Percentiles rank a stretch among this genome's conserved stretches.
Evolutionary conservation across 2,888 invertebrate species (phyloP).

Genomic region (Phalera bucephala): DNA sequence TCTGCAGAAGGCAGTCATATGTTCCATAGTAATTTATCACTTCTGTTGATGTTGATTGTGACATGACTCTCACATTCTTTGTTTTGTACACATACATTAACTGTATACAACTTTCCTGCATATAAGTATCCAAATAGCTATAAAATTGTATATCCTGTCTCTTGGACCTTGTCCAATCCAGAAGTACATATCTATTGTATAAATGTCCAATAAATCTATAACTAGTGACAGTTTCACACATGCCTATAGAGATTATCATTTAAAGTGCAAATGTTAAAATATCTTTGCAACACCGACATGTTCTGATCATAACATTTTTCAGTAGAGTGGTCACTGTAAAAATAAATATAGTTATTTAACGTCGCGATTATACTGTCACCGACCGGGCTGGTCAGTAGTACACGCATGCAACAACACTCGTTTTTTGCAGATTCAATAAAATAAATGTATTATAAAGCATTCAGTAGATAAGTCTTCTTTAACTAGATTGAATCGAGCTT

Average conservation of each 20-base stretch:
- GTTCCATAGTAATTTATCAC: too few relatives aligned
- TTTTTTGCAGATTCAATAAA: slow-evolving; percentile 1
- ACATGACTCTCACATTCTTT: too few relatives aligned
- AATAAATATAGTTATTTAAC: slow-evolving; percentile 79
- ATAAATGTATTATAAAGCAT: too few relatives aligned
- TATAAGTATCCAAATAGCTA: neutral
- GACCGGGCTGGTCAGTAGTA: slow-evolving; percentile 37
- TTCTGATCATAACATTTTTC: slow-evolving; percentile 76
- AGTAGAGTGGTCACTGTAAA: slow-evolving; percentile 81
- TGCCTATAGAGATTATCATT: slow-evolving; percentile 70
- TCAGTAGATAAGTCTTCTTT: too few relatives aligned
- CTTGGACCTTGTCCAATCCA: slow-evolving; percentile 14
- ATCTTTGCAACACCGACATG: slow-evolving; percentile 76
- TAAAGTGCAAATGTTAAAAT: slow-evolving; percentile 75
- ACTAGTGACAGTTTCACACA: slow-evolving; percentile 54
- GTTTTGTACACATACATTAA: too few relatives aligned
- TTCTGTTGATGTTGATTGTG: too few relatives aligned
- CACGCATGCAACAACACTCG: slow-evolving; percentile 49
- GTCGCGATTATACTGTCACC: slow-evolving; percentile 48
- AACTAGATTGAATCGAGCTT: too few relatives aligned
- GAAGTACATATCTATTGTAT: slow-evolving; percentile 26
- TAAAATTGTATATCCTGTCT: slow-evolving; percentile 2
- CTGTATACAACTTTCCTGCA: too few relatives aligned
- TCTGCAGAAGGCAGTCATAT: too few relatives aligned
- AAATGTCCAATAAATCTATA: slow-evolving; percentile 40